These are phyloP conservation scores for Psilopogon haemacephalus DNA, from an alignment of 2,113 vertebrate genomes.

Conservation along the genomic window DNA sequence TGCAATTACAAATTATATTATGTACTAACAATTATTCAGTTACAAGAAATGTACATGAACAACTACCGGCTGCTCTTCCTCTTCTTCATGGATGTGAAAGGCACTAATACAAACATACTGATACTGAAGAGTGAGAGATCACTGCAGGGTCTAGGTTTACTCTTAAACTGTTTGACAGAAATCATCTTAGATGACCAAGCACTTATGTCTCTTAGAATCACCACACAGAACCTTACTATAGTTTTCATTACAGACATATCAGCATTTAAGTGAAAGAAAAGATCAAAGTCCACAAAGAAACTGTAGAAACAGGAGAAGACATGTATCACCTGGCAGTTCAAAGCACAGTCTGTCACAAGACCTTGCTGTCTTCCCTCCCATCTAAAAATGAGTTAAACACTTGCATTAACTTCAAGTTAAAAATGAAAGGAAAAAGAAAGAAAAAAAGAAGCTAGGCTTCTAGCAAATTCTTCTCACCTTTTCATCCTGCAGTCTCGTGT, in stretches of 20 bases:
- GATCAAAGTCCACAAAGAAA: not conserved
- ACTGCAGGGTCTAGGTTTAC: not conserved
- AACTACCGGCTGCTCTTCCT: not conserved
- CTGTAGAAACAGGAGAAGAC: not conserved
- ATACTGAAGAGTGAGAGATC: not conserved
- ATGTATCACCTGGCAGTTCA: not conserved
- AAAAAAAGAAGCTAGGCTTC: not conserved
- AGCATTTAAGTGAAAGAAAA: not conserved
- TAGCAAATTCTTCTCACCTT: not conserved
- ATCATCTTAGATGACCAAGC: not conserved
- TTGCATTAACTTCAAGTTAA: not conserved
- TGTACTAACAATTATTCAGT: not conserved
- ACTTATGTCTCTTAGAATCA: not conserved
- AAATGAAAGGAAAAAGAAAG: not conserved
- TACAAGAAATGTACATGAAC: not conserved
- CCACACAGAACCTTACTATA: not conserved
- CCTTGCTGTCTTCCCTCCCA: not conserved
- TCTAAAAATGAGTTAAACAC: not conserved
- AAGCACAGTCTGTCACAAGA: not conserved
- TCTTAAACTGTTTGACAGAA: not conserved
- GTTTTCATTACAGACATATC: not conserved
- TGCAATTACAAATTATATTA: not conserved
- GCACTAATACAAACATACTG: not conserved
- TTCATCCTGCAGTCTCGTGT: not conserved
- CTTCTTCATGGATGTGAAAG: not conserved